phyloP scores from a whole-genome alignment of 2,113 vertebrate species.

The Urocitellus parryii region DNA sequence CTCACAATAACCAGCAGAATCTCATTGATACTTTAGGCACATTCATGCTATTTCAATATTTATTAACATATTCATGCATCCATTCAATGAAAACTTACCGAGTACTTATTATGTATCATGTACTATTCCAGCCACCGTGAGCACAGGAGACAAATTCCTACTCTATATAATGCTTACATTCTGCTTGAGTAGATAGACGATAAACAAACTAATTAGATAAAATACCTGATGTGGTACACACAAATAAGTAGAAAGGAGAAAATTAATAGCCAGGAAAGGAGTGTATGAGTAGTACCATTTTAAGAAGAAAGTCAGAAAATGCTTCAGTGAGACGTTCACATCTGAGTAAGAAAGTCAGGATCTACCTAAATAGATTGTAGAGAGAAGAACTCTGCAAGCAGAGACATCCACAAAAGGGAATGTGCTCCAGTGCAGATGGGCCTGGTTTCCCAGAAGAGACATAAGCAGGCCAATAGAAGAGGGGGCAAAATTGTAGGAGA shows the following conservation, averaged over 20 bases:
- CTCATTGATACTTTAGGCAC: neutral
- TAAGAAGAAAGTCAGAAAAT: neutral
- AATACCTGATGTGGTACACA: neutral
- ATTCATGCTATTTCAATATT: neutral
- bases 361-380: neutral
- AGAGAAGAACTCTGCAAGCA: neutral
- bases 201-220: neutral
- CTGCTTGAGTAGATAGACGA: neutral
- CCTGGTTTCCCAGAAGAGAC: neutral
- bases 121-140: accelerated
- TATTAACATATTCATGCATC: neutral
- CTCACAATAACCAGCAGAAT: neutral
- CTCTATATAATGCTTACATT: neutral
- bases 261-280: neutral
- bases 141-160: neutral
- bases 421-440: neutral
- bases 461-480: neutral
- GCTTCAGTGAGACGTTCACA: neutral
- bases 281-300: neutral
- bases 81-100: neutral
- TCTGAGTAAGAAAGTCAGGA: neutral
- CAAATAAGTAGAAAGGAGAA: neutral
- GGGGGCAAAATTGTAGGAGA: neutral
- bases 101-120: neutral
- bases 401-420: neutral